Conservation (phyloP, 1,140 invertebrate genomes). For the Hycleus cichorii region DNA sequence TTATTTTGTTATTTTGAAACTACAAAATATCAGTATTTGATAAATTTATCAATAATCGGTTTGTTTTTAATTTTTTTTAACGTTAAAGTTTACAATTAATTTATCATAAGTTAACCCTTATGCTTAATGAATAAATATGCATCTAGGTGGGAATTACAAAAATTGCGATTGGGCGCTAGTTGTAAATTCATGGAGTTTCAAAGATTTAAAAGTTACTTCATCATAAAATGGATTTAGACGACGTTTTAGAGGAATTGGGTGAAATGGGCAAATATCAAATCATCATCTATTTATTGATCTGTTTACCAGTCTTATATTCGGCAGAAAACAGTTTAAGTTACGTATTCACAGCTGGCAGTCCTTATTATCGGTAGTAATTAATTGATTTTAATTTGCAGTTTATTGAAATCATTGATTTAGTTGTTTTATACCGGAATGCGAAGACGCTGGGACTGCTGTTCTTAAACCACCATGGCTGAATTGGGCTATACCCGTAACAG, state of each 20-base stretch:
- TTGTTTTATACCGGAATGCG: constrained; percentile 48
- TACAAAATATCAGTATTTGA: too few relatives aligned
- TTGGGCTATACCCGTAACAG: constrained; percentile 40
- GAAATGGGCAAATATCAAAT: constrained; percentile 53
- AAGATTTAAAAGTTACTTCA: too few relatives aligned
- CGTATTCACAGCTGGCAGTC: constrained; percentile 52
- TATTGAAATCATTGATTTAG: neutral
- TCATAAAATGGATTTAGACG: constrained; percentile 48
- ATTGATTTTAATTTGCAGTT: neutral
- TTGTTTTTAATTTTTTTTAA: too few relatives aligned
- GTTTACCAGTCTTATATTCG: constrained; percentile 49
- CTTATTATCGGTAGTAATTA: constrained; percentile 44
- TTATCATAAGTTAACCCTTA: too few relatives aligned
- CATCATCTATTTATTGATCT: constrained; percentile 48
- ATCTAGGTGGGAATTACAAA: too few relatives aligned
- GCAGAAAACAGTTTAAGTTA: constrained; percentile 54
- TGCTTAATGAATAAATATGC: too few relatives aligned
- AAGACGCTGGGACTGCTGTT: constrained; percentile 31
- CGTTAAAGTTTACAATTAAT: too few relatives aligned
- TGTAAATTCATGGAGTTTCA: too few relatives aligned
- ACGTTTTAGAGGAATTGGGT: constrained; percentile 49
- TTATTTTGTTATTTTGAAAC: too few relatives aligned
- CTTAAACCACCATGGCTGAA: constrained; percentile 43
- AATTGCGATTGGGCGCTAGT: too few relatives aligned
- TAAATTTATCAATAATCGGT: too few relatives aligned